Conservation (phyloP, 92 coral and sea anemone genomes). For the Epizoanthus ramosus region DNA sequence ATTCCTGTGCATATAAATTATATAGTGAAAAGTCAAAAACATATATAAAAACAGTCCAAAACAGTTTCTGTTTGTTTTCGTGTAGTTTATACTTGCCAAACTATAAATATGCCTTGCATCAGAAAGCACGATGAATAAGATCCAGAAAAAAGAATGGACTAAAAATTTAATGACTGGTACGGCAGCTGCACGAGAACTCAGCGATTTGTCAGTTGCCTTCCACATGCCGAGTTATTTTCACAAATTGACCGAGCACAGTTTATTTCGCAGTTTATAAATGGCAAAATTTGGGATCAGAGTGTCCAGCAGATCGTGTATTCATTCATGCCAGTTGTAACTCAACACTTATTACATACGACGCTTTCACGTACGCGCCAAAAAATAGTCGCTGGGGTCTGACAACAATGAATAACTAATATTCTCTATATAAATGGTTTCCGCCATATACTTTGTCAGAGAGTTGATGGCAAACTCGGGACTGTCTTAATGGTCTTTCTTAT, state of each 20-base stretch:
- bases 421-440: background rate
- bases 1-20: too few relatives aligned
- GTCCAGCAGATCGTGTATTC: background rate
- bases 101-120: slow-evolving; percentile 25
- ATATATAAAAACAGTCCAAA: background rate
- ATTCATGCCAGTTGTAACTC: background rate
- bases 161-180: slow-evolving; percentile 57
- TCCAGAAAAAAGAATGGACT: slow-evolving; percentile 49
- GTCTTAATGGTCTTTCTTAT: too few relatives aligned
- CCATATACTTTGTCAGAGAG: too few relatives aligned
- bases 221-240: background rate
- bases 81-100: background rate
- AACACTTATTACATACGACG: background rate
- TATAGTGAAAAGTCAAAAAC: background rate
- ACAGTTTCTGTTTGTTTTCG: slow-evolving; percentile 1
- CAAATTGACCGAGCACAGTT: background rate
- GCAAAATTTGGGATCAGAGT: background rate
- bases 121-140: slow-evolving; percentile 33
- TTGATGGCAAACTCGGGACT: too few relatives aligned
- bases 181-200: slow-evolving; percentile 54
- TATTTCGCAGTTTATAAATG: slow-evolving; percentile 2
- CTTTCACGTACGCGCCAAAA: background rate
- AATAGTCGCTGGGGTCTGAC: background rate
- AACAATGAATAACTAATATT: background rate
- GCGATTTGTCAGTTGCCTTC: slow-evolving; percentile 5